Conservation (phyloP, 2,888 invertebrate species). For the Ceriagrion tenellum region DNA sequence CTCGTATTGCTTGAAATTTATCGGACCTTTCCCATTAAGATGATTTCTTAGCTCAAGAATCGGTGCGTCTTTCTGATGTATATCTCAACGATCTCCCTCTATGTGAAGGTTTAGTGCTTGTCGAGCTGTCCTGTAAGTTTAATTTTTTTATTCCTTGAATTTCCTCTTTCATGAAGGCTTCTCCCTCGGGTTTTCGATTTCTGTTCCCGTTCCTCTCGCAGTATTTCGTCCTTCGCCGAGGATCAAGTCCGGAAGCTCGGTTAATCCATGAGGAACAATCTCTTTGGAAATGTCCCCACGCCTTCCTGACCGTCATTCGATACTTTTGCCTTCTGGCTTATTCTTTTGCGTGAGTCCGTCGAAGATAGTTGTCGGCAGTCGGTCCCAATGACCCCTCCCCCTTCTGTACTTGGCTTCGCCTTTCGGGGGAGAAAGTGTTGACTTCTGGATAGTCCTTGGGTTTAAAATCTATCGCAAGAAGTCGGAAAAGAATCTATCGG, state of each 20-base stretch:
- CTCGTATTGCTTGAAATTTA: background rate
- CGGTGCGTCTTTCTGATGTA: too few relatives aligned
- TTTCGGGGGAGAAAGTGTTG: too few relatives aligned
- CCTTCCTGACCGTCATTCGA: background rate
- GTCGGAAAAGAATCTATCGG: too few relatives aligned
- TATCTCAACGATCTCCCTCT: too few relatives aligned
- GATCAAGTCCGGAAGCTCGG: background rate
- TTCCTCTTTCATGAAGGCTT: background rate
- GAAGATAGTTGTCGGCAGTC: too few relatives aligned
- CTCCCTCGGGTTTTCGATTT: background rate
- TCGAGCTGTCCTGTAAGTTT: background rate
- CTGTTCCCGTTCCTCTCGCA: background rate
- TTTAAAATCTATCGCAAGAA: too few relatives aligned
- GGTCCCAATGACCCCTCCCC: too few relatives aligned
- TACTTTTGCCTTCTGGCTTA: background rate
- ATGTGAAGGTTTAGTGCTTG: too few relatives aligned
- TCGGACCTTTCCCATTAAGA: background rate
- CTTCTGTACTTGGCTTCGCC: too few relatives aligned
- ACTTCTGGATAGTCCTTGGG: too few relatives aligned
- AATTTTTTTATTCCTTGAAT: background rate
- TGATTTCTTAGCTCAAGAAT: background rate
- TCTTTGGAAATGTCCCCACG: background rate
- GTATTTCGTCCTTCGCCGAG: background rate
- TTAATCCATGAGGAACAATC: conserved; percentile 5
- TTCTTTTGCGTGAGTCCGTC: background rate